Conservation (phyloP, 2,797 vertebrate genomes). For the Stomatorhinus walkeri region DNA sequence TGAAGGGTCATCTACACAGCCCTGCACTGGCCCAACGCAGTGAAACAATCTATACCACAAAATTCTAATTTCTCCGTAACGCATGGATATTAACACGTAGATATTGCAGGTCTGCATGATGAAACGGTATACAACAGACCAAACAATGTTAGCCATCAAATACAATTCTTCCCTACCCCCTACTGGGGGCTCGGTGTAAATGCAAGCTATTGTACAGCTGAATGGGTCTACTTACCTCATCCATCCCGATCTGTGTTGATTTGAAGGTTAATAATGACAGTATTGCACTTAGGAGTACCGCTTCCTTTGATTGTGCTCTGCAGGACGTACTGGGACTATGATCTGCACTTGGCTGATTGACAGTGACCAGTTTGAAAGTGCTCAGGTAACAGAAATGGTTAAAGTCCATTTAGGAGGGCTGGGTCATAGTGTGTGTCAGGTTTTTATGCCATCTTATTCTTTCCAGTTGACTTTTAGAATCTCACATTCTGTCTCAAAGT, state of each 20-base stretch:
- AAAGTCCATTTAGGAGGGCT: not conserved
- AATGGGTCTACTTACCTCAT: not conserved
- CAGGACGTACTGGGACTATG: conserved; percentile 91
- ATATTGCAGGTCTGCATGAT: not conserved
- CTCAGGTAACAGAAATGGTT: conserved; percentile 62
- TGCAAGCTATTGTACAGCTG: not conserved
- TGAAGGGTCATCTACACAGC: not conserved
- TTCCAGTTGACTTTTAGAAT: not conserved
- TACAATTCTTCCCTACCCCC: not conserved
- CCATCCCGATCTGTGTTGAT: not conserved
- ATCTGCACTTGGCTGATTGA: conserved; percentile 85
- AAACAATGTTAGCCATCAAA: not conserved
- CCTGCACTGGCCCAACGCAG: not conserved
- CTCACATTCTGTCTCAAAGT: not conserved
- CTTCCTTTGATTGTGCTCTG: conserved; percentile 24
- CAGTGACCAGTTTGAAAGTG: conserved; percentile 77
- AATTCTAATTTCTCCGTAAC: not conserved
- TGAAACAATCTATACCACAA: not conserved
- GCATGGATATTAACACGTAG: not conserved
- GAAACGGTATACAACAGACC: not conserved
- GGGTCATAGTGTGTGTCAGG: not conserved
- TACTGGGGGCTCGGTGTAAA: not conserved
- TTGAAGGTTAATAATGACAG: not conserved
- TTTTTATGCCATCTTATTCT: not conserved
- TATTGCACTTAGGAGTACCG: not conserved